Percentiles rank a stretch among this genome's conserved stretches.
Conservation (phyloP, 2,797 vertebrate species). For the Bradypodion ventrale region DNA sequence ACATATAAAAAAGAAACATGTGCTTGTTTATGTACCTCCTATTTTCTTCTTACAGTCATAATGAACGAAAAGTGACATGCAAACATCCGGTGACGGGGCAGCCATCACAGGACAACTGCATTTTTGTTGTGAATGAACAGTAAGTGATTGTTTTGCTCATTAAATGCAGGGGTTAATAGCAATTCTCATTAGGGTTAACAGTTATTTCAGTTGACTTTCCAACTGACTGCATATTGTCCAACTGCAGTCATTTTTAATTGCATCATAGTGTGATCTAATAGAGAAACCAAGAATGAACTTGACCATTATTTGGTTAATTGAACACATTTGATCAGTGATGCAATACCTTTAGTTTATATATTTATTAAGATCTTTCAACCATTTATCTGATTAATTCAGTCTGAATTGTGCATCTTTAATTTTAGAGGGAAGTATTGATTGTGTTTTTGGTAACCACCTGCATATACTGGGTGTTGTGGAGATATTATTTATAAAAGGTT, state of each 20-base stretch:
- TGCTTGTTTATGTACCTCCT: constrained; percentile 13
- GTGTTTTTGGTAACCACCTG: not conserved
- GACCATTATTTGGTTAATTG: not conserved
- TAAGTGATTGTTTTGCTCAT: constrained; percentile 78
- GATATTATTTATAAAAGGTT: not conserved
- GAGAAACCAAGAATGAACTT: not conserved
- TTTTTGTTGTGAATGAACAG: constrained; percentile 98
- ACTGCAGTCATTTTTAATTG: not conserved
- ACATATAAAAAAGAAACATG: not conserved
- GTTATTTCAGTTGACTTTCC: not conserved
- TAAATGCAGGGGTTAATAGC: not conserved
- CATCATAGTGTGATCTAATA: not conserved
- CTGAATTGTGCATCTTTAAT: not conserved
- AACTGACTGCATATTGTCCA: not conserved
- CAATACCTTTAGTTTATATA: not conserved
- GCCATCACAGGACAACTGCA: constrained; percentile 97
- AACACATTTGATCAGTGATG: not conserved
- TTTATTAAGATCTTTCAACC: not conserved
- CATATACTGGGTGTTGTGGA: no score
- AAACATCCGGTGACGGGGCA: constrained; percentile 92
- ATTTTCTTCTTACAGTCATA: constrained; percentile 82
- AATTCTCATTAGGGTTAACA: not conserved
- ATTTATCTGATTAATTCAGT: not conserved
- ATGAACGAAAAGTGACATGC: constrained; percentile 97
- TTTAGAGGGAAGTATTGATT: not conserved